phyloP scores from a whole-genome alignment of 2,113 vertebrate genomes.

The Anoplopoma fimbria region DNA sequence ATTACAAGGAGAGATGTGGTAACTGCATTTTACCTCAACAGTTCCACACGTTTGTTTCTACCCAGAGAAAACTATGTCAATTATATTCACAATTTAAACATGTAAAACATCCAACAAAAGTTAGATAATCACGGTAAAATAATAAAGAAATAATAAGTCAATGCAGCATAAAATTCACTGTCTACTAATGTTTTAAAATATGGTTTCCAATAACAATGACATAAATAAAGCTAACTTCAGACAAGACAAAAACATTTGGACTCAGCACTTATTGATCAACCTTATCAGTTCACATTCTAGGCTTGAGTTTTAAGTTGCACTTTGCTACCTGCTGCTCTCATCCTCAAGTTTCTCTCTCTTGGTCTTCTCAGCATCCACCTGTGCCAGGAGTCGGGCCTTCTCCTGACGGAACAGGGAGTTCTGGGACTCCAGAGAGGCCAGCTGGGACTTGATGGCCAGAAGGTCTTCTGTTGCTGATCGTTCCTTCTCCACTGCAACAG shows the following conservation, averaged over 20 bases:
- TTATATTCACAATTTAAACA: not conserved
- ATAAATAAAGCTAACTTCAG: not conserved
- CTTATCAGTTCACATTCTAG: not conserved
- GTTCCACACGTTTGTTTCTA: not conserved
- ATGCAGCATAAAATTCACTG: not conserved
- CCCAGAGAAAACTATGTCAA: not conserved
- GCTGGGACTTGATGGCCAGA: constrained; percentile 88
- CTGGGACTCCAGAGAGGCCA: constrained; percentile 93
- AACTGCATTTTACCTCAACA: not conserved
- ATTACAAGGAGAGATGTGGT: not conserved
- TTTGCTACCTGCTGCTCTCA: constrained; percentile 89
- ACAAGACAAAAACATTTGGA: not conserved
- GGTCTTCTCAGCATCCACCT: constrained; percentile 90
- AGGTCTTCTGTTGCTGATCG: constrained; percentile 92
- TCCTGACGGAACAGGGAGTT: constrained; percentile 93
- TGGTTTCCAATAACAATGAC: not conserved
- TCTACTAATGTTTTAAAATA: not conserved
- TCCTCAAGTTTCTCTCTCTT: constrained; percentile 91
- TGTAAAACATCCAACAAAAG: not conserved
- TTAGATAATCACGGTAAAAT: not conserved
- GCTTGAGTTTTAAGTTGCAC: not conserved
- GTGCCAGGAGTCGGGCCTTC: constrained; percentile 89
- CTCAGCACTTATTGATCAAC: not conserved
- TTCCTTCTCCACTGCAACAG: constrained; percentile 93
- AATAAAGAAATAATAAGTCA: not conserved